Evolutionary conservation across 2,888 invertebrate species (phyloP), one percentile per base, ranked within the genome.

Genomic region (Smittia aterrima): DNA sequence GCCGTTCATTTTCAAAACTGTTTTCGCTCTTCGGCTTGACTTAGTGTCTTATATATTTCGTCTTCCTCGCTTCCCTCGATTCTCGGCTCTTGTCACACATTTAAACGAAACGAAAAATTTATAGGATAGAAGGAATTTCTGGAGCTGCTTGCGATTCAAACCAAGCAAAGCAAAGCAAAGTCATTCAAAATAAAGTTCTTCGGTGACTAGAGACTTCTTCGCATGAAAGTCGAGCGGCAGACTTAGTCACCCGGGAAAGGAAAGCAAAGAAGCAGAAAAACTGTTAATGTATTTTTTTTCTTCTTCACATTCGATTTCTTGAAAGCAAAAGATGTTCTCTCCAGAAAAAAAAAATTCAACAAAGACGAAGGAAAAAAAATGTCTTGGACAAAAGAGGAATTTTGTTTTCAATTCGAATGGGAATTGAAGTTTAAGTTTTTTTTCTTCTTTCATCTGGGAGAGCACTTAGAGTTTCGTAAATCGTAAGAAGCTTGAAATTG

Each of bases 11-110:
- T 70, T 32, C 16, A 27, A 25, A 25, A n/a, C 18, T 32, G 70
- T 70, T 70, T 70, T 70, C 27, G 47, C 68, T 47, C 47, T 24
- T 53, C 70, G 70, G 25, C 16, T 70, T 70, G 70, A 70, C 70
- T 70, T 70, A 54, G 70, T 70, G 70, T 70, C 70, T 70, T 70
- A 70, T 70, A 70, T 70, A 67, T 67, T 66, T 32, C 27, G 27
- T 38, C 66, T 32, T 66, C 38, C 38, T 66, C 66, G 16, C 66
- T 27, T 16, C 66, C n/a, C 9, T 7, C 68, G 24, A 41, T 24
- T 41, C 68, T n/a, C 41, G 20, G n/a, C n/a, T 22, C 68, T 13
- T 68, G 68, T 68, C 68, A 68, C 68, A 68, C 25, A 41, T 47
- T 16, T 25, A 25, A 66, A 66, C 62, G 22, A 22, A 24, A 16